Conservation (phyloP, 2,888 invertebrate species). For the Clanis bilineata region DNA sequence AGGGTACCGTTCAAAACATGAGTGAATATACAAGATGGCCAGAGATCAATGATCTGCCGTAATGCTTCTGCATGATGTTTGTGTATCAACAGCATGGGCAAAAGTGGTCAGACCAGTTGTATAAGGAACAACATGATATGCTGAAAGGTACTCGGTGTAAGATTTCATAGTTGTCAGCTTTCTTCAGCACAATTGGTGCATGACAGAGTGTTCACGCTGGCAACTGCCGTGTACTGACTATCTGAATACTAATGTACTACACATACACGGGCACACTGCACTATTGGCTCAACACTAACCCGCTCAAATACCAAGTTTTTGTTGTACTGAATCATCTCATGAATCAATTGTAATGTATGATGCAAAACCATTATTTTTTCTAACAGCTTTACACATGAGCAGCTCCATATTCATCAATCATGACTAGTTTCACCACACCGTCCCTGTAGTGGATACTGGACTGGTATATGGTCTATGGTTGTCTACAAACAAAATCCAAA, state of each 20-base stretch:
- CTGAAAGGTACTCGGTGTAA: constrained; percentile 41
- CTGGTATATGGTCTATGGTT: too few relatives aligned
- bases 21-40: neutral
- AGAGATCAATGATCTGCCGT: neutral
- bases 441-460: neutral
- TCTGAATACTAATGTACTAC: constrained; percentile 7
- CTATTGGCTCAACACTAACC: neutral
- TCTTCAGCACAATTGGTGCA: constrained; percentile 65
- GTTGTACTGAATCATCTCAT: neutral
- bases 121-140: constrained; percentile 51
- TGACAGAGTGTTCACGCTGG: constrained; percentile 41
- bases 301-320: neutral
- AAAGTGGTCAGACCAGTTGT: constrained; percentile 33
- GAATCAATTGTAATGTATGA: neutral
- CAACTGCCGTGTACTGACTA: constrained; percentile 15
- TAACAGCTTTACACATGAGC: neutral
- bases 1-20: too few relatives aligned
- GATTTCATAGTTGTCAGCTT: constrained; percentile 51
- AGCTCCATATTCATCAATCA: neutral
- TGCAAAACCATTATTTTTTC: neutral
- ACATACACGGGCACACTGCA: too few relatives aligned
- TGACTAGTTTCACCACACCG: neutral
- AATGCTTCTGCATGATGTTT: neutral
- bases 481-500: too few relatives aligned
- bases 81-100: neutral